Evolutionary conservation across 2,888 invertebrate species (phyloP).

Genomic region (Himalopsyche anomala): DNA sequence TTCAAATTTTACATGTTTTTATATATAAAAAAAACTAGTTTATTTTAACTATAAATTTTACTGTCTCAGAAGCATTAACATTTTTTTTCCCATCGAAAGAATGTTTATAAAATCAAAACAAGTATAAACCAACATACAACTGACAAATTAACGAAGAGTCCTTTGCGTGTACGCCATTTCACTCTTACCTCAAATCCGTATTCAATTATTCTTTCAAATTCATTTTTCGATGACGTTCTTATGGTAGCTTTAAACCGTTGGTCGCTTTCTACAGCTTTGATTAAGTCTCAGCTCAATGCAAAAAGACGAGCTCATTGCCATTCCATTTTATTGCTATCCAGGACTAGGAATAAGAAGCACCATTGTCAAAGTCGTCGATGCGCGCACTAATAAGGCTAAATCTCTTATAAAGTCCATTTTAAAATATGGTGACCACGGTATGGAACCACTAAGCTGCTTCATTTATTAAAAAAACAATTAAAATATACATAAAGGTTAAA

Average conservation of each 20-base stretch:
- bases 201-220: neutral
- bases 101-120: no score
- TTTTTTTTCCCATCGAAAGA: no score
- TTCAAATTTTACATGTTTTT: no score
- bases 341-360: neutral
- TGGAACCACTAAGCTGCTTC: neutral
- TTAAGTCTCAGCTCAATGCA: conserved; percentile 8
- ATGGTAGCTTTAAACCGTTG: neutral
- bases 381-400: conserved; percentile 51
- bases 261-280: neutral
- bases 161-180: no score
- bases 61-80: no score
- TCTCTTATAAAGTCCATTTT: conserved; percentile 45
- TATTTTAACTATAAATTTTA: no score
- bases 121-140: no score
- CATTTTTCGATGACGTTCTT: conserved; percentile 11
- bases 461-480: no score
- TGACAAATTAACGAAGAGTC: no score
- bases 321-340: neutral
- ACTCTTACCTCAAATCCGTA: no score
- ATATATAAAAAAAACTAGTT: no score
- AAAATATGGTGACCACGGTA: neutral
- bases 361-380: conserved; percentile 29
- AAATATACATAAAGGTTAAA: no score
- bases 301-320: conserved; percentile 10